Evolutionary conservation across 2,888 invertebrate species (phyloP).

Genomic region (Stenchaetothrips biformis): DNA sequence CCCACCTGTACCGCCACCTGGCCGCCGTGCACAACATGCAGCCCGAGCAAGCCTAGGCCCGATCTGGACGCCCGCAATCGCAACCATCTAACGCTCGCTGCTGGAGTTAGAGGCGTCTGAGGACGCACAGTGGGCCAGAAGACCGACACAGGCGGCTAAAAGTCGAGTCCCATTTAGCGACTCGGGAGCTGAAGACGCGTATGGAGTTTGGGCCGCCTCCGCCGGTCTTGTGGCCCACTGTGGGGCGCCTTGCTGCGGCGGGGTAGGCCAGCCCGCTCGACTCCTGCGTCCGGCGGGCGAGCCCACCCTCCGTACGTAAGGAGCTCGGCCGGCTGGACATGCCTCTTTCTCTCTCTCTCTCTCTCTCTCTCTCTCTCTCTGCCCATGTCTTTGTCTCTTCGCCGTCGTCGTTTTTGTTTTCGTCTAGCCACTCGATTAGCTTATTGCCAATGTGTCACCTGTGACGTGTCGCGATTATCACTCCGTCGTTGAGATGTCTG

Average conservation of each 20-base stretch:
- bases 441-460: background rate
- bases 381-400: background rate
- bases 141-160: too few relatives aligned
- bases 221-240: too few relatives aligned
- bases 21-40: conserved; percentile 29
- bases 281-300: background rate
- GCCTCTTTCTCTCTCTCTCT: background rate
- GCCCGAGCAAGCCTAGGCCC: background rate
- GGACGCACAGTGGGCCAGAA: too few relatives aligned
- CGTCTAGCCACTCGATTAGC: background rate
- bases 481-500: background rate
- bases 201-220: too few relatives aligned
- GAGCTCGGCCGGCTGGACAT: background rate
- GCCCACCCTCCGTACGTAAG: background rate
- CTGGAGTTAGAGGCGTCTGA: too few relatives aligned
- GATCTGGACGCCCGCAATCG: conserved; percentile 18
- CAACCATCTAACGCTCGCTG: too few relatives aligned
- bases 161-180: too few relatives aligned
- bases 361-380: background rate
- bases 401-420: background rate
- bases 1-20: conserved; percentile 34
- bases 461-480: background rate
- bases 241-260: background rate
- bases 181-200: too few relatives aligned
- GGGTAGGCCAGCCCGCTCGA: background rate